phyloP scores from a whole-genome alignment of 2,797 vertebrate genomes.

The Typhlichthys subterraneus region DNA sequence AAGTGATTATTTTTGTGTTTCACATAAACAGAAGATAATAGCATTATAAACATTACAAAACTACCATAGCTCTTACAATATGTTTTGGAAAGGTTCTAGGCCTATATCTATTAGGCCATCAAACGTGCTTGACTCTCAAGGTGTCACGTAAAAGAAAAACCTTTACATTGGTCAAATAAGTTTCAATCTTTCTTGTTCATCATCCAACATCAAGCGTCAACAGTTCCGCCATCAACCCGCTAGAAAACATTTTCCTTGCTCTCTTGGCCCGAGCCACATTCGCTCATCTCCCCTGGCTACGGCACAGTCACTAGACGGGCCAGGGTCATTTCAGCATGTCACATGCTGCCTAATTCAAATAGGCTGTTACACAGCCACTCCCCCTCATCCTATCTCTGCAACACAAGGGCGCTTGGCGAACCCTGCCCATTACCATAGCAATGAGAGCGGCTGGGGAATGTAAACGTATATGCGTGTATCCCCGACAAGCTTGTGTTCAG shows the following conservation, averaged over 20 bases:
- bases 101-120: no score
- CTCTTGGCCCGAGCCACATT: conserved; percentile 21
- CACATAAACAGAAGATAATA: conserved; percentile 18
- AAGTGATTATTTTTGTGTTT: conserved; percentile 58
- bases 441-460: conserved; percentile 33
- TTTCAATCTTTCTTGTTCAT: no score
- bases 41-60: conserved; percentile 11
- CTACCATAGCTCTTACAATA: not conserved
- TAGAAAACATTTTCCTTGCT: no score
- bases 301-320: conserved; percentile 60
- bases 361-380: conserved; percentile 50
- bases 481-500: not conserved
- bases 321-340: conserved; percentile 46
- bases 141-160: no score
- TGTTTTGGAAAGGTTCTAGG: conserved; percentile 5
- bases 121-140: no score
- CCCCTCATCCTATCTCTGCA: conserved; percentile 41
- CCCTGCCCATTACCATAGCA: conserved; percentile 56
- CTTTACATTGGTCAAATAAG: no score
- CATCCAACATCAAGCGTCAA: no score
- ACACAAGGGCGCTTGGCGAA: conserved; percentile 44
- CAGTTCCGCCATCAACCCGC: no score
- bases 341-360: conserved; percentile 68
- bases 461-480: conserved; percentile 17
- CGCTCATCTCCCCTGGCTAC: conserved; percentile 40